Percentiles rank a stretch among this genome's conserved stretches.
phyloP scores from a whole-genome alignment of 2,797 vertebrate species.

The Clarias laeviceps region DNA sequence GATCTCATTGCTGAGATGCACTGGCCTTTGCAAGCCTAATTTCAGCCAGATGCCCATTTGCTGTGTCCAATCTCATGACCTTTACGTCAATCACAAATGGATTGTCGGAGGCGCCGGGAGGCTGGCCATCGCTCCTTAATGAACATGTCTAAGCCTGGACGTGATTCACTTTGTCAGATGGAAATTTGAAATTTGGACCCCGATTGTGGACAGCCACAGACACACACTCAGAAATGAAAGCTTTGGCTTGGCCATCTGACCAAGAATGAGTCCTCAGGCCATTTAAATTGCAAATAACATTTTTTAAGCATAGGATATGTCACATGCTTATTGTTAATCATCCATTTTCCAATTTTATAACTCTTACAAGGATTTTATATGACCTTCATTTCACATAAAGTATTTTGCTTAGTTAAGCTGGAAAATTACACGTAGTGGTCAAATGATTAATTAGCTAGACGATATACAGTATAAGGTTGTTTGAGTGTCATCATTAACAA shows the following conservation, averaged over 20 bases:
- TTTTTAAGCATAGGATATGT: conserved; percentile 2
- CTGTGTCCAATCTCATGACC: conserved; percentile 46
- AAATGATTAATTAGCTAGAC: background rate
- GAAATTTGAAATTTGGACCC: conserved; percentile 43
- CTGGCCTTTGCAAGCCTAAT: conserved; percentile 48
- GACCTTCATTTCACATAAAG: background rate
- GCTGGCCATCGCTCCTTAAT: conserved; percentile 43
- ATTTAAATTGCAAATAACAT: conserved; percentile 35
- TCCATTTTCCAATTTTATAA: background rate
- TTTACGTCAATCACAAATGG: conserved; percentile 52
- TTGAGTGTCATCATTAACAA: background rate
- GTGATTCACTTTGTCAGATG: conserved; percentile 48
- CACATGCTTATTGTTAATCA: conserved; percentile 14
- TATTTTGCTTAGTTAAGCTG: background rate
- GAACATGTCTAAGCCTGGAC: conserved; percentile 36
- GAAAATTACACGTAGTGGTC: background rate
- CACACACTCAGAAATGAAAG: conserved; percentile 7
- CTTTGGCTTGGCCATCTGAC: conserved; percentile 32
- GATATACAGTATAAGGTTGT: background rate
- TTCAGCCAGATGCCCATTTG: conserved; percentile 48
- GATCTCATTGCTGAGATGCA: conserved; percentile 20
- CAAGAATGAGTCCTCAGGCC: conserved; percentile 14
- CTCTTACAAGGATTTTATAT: background rate
- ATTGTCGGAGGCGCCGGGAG: conserved; percentile 32
- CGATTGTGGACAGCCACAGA: conserved; percentile 24